Evolutionary conservation across 1,140 invertebrate genomes (phyloP), one percentile per base, ranked within the genome.

Genomic region (Caenorhabditis briggsae): DNA sequence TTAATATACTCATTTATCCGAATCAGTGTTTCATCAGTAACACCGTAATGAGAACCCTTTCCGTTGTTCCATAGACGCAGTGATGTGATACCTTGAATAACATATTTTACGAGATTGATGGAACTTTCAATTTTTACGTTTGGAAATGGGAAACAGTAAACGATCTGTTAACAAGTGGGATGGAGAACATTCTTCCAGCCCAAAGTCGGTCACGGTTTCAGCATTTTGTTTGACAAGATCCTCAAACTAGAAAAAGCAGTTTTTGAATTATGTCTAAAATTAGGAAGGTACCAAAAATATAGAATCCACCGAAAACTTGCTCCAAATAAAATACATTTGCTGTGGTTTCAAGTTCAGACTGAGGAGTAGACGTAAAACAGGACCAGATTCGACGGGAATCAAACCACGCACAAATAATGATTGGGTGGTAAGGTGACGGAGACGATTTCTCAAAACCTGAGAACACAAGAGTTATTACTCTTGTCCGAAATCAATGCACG

Each of bases 321-420:
- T 70, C 84, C 84, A 85, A 48, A 85, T 85, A 50, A 85, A 85
- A 53, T 85, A 85, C 48, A 85, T 85, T 18, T 85, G 84, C 9
- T 78, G 53, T 23, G 84, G 84, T 33, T 41, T 43, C 9, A 85
- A 43, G 25, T 43, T 25, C 25, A 85, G 25, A 14, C 33, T 53
- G 14, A 74, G 14, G 0, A 85, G 65, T 23, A 65, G 18, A 8
- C 65, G 43, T 33, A 85, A 12, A 41, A 85, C 84, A 1, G 65
- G 65, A 9, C 61, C 55, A 12, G 84, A 53, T 58, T 85, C 84
- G 18, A 85, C 84, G 18, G 84, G 84, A 85, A 85, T 85, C 50
- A 85, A 43, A 3, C 84, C 84, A 12, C 84, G 5, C 12, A 85
- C 65, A 53, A 85, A 50, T 33, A 85, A 46, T 33, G 61, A 70